Evolutionary conservation across 2,113 vertebrate genomes (phyloP).

Genomic region (Propithecus coquereli): DNA sequence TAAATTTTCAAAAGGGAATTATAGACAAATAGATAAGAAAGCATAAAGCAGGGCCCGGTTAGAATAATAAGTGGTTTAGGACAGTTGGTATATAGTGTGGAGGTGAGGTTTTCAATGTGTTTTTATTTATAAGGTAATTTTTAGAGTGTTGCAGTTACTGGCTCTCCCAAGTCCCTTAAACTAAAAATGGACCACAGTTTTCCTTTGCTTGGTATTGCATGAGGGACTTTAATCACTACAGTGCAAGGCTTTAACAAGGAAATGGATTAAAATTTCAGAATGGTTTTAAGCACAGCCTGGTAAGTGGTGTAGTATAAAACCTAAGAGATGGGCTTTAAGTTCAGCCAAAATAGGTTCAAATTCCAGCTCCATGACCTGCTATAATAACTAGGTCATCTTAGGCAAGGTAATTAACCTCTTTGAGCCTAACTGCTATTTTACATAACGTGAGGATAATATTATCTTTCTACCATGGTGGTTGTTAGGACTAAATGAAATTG

Average conservation of each 20-base stretch:
- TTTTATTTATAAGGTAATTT: not conserved
- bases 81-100: not conserved
- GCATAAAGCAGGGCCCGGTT: not conserved
- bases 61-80: not conserved
- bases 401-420: not conserved
- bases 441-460: not conserved
- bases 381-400: not conserved
- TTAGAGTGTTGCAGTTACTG: not conserved
- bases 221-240: not conserved
- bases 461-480: not conserved
- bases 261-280: not conserved
- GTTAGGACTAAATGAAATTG: not conserved
- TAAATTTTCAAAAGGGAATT: constrained; percentile 18
- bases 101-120: not conserved
- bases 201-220: not conserved
- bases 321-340: not conserved
- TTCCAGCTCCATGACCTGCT: not conserved
- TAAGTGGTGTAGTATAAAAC: not conserved
- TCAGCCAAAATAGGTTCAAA: not conserved
- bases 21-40: not conserved
- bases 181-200: not conserved
- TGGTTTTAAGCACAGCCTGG: not conserved
- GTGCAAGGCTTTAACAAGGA: not conserved
- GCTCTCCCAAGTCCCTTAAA: not conserved
- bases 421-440: not conserved